These are phyloP conservation scores for Cancer borealis DNA, from an alignment of 2,888 invertebrate genomes.

Conservation along the genomic window DNA sequence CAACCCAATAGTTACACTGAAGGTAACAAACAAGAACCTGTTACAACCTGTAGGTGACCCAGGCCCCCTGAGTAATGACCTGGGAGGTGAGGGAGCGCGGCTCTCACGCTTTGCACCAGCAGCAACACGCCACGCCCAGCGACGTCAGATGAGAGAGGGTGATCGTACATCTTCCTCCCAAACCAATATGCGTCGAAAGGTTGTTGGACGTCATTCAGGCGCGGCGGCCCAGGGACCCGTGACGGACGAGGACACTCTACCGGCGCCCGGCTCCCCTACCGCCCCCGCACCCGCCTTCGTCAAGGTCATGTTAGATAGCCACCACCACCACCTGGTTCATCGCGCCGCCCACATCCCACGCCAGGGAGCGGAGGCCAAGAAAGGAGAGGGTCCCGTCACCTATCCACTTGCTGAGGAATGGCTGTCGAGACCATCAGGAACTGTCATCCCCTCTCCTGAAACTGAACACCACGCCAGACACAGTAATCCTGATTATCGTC, in stretches of 20 bases:
- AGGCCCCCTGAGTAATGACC: not conserved
- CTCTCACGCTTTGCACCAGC: not conserved
- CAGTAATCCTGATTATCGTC: not conserved
- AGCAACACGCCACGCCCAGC: constrained; percentile 34
- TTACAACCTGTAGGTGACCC: not conserved
- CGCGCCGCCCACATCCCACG: not conserved
- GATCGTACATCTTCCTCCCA: constrained; percentile 50
- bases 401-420: not conserved
- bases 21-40: not conserved
- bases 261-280: not conserved
- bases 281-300: constrained; percentile 36
- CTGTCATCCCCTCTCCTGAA: not conserved
- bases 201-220: constrained; percentile 49
- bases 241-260: constrained; percentile 36
- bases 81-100: not conserved
- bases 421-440: not conserved
- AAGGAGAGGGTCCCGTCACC: not conserved
- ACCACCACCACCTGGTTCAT: constrained; percentile 38
- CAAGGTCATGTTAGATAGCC: constrained; percentile 34
- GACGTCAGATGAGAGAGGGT: constrained; percentile 15
- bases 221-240: constrained; percentile 12
- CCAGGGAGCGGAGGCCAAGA: not conserved
- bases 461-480: not conserved
- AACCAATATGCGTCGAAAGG: constrained; percentile 55
- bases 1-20: not conserved